Evolutionary conservation across 2,888 invertebrate genomes (phyloP).

Genomic region (Eustalomyia histrio): DNA sequence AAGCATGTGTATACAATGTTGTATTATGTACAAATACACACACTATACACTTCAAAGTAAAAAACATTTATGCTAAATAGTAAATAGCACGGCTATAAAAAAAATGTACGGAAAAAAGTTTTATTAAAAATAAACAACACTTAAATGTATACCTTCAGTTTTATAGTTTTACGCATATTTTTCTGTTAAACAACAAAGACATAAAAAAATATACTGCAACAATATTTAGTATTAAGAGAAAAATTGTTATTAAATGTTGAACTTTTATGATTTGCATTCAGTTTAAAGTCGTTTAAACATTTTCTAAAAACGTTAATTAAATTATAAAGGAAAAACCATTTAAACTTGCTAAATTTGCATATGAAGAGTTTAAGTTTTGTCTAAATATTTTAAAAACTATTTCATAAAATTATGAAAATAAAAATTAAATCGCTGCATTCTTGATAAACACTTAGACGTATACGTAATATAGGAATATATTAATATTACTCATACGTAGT

Average conservation of each 20-base stretch:
- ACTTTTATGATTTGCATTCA: background rate
- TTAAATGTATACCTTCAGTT: background rate
- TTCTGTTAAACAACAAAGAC: background rate
- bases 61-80: background rate
- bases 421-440: no score
- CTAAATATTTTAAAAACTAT: no score
- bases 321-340: background rate
- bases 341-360: background rate
- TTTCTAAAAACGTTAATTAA: background rate
- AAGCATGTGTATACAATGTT: no score
- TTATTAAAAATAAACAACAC: background rate
- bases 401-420: no score
- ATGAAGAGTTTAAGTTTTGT: no score
- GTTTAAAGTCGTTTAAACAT: background rate
- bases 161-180: background rate
- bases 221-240: background rate
- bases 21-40: background rate
- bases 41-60: background rate
- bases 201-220: background rate
- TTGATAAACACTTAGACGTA: no score
- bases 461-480: no score
- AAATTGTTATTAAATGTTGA: background rate
- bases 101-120: background rate
- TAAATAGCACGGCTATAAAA: background rate
- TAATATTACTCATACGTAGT: no score